Evolutionary conservation across 2,888 invertebrate genomes (phyloP).

Genomic region (Lasioglossum lativentre): DNA sequence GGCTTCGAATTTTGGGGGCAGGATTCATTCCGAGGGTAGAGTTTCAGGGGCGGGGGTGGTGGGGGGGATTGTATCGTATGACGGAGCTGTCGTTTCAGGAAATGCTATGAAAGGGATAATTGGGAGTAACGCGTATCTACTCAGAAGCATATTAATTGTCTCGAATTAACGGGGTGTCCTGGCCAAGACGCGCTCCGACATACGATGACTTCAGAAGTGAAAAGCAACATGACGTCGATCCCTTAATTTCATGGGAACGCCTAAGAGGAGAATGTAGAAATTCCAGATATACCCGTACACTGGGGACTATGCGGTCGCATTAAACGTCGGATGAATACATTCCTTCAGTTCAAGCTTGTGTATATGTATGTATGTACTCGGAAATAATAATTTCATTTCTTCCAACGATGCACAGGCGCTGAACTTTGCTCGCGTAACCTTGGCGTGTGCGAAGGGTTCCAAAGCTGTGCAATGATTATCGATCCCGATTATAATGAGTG

Average conservation of each 20-base stretch:
- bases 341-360: background rate
- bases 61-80: background rate
- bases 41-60: no score
- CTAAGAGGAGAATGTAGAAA: constrained; percentile 2
- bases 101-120: constrained; percentile 33
- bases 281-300: constrained; percentile 8
- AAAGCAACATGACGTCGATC: background rate
- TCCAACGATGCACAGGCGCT: background rate
- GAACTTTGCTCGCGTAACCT: background rate
- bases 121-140: constrained; percentile 32
- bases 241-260: constrained; percentile 22
- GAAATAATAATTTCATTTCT: background rate
- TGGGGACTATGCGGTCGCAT: background rate
- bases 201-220: constrained; percentile 25
- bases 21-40: background rate
- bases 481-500: background rate
- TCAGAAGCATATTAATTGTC: constrained; percentile 51
- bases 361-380: no score
- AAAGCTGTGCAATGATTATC: background rate
- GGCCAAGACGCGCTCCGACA: background rate
- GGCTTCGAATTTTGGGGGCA: background rate
- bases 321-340: background rate
- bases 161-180: constrained; percentile 23
- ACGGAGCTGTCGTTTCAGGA: constrained; percentile 1
- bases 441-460: background rate